Percentiles rank a stretch among this genome's conserved stretches.
These are phyloP conservation scores for Syrrhaptes paradoxus DNA, from an alignment of 2,113 vertebrate genomes.

Conservation along the genomic window DNA sequence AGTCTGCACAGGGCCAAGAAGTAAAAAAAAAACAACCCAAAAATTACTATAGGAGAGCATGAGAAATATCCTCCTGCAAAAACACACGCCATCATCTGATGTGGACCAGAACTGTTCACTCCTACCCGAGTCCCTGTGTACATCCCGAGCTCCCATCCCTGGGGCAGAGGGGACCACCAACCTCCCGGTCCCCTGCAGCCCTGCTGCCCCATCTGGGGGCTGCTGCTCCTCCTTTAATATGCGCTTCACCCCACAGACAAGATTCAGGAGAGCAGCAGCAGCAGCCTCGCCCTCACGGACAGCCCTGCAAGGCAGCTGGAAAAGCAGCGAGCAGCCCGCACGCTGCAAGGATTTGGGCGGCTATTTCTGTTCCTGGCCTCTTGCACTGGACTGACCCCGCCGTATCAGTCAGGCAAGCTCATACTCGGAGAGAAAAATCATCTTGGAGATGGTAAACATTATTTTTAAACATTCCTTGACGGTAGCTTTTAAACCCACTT, in stretches of 20 bases:
- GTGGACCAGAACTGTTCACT: neutral
- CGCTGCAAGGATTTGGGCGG: neutral
- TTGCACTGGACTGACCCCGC: neutral
- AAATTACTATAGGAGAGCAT: neutral
- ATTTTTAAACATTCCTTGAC: neutral
- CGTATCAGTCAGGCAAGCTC: neutral
- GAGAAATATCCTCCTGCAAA: neutral
- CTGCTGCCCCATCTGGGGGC: rapidly evolving
- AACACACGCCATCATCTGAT: rapidly evolving
- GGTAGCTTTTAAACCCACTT: neutral
- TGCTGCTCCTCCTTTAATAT: neutral
- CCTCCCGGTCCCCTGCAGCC: neutral
- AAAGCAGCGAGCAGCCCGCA: neutral
- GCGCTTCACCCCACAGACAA: neutral
- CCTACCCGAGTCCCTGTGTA: neutral
- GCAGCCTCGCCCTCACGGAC: neutral
- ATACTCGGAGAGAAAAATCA: neutral
- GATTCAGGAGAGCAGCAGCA: neutral
- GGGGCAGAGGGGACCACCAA: neutral
- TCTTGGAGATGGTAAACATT: neutral
- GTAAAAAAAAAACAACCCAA: neutral
- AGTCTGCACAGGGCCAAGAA: constrained; percentile 73
- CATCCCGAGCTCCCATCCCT: rapidly evolving
- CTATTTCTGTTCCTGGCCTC: neutral
- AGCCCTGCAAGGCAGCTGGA: neutral